Evolutionary conservation across 2,113 vertebrate genomes (phyloP), one percentile per base, ranked within the genome.

Genomic region (Ophthalmolycus amberensis): DNA sequence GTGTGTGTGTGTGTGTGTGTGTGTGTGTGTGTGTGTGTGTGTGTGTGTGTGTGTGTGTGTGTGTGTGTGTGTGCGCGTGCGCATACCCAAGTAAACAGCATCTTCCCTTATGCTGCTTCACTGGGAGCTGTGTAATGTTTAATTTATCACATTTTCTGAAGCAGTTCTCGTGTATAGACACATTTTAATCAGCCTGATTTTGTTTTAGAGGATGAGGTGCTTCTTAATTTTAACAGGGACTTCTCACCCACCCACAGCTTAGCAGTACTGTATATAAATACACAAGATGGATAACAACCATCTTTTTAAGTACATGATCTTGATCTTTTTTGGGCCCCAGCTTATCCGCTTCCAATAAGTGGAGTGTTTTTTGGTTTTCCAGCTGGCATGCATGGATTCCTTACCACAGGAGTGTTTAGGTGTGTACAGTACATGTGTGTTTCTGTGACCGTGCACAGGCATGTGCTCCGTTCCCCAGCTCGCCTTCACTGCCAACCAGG

Each of bases 401-500:
- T 82, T 65, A 66, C 54, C 46, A 60, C 6, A 48, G 6, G 32
- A 42, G 58, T 72, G 75, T 82, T 77, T 29, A 65, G 10, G 56
- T 82, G 65, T 46, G 32, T 74, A 59, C 27, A 6, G 37, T 79
- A 59, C 27, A 6, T 62, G 65, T 75, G 44, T 42, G 59, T 84
- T 37, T 85, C 44, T 71, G 78, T 73, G 71, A 79, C 16, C 48
- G 63, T 77, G 84, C 76, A 84, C 22, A 73, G 85, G 80, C 78
- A 87, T 85, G 80, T 54, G 38, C 84, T 81, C 15, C 59, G 71
- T 88, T 90, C 85, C 73, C 38, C 71, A 65, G 75, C 77, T 70
- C 68, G 77, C 46, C 38, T 66, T 88, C 77, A 32, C 75, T 82
- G 85, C 83, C 86, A 90, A 59, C 90, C 88, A 70, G 79, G 79